Evolutionary conservation across 2,888 invertebrate genomes (phyloP).

Genomic region (Philhelius pedissequus): DNA sequence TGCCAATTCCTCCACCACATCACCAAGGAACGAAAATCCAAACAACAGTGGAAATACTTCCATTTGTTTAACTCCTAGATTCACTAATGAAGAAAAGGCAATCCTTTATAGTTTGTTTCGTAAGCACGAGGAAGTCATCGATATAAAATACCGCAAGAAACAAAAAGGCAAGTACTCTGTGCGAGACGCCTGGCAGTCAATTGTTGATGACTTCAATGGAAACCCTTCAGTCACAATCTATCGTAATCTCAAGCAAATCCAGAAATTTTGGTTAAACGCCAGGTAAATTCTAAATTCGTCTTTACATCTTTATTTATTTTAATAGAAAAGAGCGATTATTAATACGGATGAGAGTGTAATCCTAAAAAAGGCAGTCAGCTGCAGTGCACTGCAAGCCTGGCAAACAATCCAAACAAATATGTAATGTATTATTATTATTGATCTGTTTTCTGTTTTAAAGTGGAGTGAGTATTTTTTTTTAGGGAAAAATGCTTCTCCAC

Average conservation of each 20-base stretch:
- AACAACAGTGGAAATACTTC: slow-evolving; percentile 40
- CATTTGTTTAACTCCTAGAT: slow-evolving; percentile 75
- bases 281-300: slow-evolving; percentile 71
- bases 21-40: slow-evolving; percentile 23
- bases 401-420: slow-evolving; percentile 9
- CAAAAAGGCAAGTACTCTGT: slow-evolving; percentile 77
- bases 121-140: slow-evolving; percentile 77
- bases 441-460: slow-evolving; percentile 10
- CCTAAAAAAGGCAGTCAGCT: neutral
- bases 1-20: neutral
- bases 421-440: neutral
- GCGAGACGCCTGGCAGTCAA: slow-evolving; percentile 78
- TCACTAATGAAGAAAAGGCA: slow-evolving; percentile 77
- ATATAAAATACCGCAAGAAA: slow-evolving; percentile 77
- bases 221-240: slow-evolving; percentile 75
- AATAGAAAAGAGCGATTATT: neutral
- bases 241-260: slow-evolving; percentile 78
- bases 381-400: no score
- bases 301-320: neutral
- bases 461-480: slow-evolving; percentile 39
- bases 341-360: neutral
- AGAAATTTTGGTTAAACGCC: slow-evolving; percentile 79
- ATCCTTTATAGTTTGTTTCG: slow-evolving; percentile 76
- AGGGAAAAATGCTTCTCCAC: slow-evolving; percentile 10
- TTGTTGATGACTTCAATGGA: slow-evolving; percentile 76